A percentile compares a stretch with the other conserved stretches of the same genome.
Evolutionary conservation across 2,888 invertebrate species (phyloP).

Genomic region (Oscheius sp.): DNA sequence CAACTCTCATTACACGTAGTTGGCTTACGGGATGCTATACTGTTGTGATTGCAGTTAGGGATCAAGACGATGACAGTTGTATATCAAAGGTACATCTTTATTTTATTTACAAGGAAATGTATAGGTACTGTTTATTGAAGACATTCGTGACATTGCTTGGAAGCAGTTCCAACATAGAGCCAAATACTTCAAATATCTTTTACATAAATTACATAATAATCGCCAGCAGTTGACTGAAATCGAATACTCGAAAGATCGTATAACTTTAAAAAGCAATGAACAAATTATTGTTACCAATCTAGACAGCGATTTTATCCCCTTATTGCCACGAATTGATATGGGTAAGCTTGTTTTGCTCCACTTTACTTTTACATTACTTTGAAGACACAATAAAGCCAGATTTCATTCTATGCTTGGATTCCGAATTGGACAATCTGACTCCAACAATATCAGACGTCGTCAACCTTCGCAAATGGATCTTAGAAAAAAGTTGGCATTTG

Average conservation of each 20-base stretch:
- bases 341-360: too few relatives aligned
- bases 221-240: too few relatives aligned
- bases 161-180: not conserved
- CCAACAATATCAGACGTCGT: conserved; percentile 6
- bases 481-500: not conserved
- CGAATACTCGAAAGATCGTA: too few relatives aligned
- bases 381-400: not conserved
- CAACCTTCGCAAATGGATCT: not conserved
- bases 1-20: not conserved
- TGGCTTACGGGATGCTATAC: not conserved
- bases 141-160: conserved; percentile 4
- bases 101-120: not conserved
- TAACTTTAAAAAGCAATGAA: too few relatives aligned
- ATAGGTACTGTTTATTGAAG: conserved; percentile 20
- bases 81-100: not conserved
- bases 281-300: too few relatives aligned
- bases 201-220: too few relatives aligned
- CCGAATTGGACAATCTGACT: not conserved
- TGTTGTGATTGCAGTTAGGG: conserved; percentile 13
- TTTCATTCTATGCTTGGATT: not conserved
- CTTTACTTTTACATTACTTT: too few relatives aligned
- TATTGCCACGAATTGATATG: too few relatives aligned
- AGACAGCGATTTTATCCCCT: too few relatives aligned
- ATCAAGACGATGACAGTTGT: conserved; percentile 11
- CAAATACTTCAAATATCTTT: too few relatives aligned